Evolutionary conservation across 2,888 invertebrate species (phyloP).

Genomic region (Patella depressa): DNA sequence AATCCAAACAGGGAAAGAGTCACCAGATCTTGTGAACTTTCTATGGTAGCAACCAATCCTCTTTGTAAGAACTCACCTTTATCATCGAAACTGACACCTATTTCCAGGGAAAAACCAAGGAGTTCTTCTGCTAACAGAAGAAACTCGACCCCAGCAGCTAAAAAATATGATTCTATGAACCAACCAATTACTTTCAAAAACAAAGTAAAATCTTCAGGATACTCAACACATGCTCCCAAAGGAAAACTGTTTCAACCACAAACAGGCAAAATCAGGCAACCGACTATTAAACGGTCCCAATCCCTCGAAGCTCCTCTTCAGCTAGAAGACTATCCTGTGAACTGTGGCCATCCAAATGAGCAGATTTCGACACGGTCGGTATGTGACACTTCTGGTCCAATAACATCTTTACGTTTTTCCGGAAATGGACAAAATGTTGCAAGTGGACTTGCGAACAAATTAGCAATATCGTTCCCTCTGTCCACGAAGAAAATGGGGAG

Average conservation of each 20-base stretch:
- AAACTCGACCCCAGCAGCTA: conserved; percentile 37
- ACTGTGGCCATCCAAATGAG: conserved; percentile 45
- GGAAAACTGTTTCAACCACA: conserved; percentile 59
- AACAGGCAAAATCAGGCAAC: conserved; percentile 30
- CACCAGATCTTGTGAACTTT: conserved; percentile 10
- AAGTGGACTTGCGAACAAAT: conserved; percentile 63
- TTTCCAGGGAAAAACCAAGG: conserved; percentile 22
- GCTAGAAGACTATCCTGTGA: conserved; percentile 52
- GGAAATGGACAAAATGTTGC: conserved; percentile 63
- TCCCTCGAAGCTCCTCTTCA: conserved; percentile 9
- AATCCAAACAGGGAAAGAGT: background rate
- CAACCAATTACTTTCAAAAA: conserved; percentile 65
- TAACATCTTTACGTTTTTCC: conserved; percentile 50
- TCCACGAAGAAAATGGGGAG: conserved; percentile 56
- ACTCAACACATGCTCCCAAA: conserved; percentile 52
- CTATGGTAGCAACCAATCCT: conserved; percentile 39
- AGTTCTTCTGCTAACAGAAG: background rate
- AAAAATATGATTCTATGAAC: conserved; percentile 36
- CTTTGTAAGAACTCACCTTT: conserved; percentile 60
- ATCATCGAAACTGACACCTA: conserved; percentile 56
- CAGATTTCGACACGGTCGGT: conserved; percentile 47
- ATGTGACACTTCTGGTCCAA: conserved; percentile 56
- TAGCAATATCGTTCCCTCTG: conserved; percentile 59
- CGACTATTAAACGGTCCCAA: background rate
- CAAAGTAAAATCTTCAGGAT: conserved; percentile 68